A percentile compares a stretch with the other conserved stretches of the same genome.
Evolutionary conservation across 2,113 vertebrate genomes (phyloP).

Genomic region (Rhagologus leucostigma): DNA sequence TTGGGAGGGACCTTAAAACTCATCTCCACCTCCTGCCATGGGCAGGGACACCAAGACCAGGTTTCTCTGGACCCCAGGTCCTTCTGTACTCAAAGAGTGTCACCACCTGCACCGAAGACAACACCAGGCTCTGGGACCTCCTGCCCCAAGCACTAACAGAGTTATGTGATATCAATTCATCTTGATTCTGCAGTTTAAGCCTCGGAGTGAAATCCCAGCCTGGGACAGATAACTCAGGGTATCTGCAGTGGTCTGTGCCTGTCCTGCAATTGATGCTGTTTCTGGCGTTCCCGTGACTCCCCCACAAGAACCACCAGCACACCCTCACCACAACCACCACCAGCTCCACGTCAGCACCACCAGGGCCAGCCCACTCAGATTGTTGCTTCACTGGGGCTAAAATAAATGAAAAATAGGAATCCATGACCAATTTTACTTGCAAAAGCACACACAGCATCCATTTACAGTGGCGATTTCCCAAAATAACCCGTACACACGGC

Average conservation of each 20-base stretch:
- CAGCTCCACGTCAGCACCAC: neutral
- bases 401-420: neutral
- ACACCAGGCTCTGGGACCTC: neutral
- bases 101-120: neutral
- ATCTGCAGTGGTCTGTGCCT: neutral
- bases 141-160: neutral
- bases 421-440: neutral
- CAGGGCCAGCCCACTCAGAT: neutral
- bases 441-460: neutral
- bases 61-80: neutral
- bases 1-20: neutral
- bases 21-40: neutral
- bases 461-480: neutral
- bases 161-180: fast-evolving
- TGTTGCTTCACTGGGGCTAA: neutral
- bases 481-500: neutral
- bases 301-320: fast-evolving
- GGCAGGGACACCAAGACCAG: neutral
- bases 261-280: fast-evolving
- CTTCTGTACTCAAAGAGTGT: neutral
- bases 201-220: neutral
- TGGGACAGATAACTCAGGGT: fast-evolving
- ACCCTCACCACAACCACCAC: neutral
- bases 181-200: neutral
- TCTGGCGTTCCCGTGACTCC: fast-evolving